These are phyloP conservation scores for Rafetus swinhoei DNA, from an alignment of 2,113 vertebrate species.

Conservation along the genomic window DNA sequence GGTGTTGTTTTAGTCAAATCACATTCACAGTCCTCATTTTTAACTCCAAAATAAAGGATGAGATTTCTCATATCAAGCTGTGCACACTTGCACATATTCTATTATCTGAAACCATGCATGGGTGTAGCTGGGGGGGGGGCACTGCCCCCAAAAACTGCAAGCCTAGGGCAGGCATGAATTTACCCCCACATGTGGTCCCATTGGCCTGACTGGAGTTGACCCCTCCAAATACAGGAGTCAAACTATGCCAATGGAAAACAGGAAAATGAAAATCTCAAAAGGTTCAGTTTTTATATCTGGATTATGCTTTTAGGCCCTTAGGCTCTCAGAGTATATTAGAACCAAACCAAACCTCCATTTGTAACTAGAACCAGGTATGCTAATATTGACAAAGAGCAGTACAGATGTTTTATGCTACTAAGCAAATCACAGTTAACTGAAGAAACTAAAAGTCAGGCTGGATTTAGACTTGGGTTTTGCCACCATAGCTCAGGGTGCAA, in stretches of 20 bases:
- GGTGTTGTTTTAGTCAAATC: not conserved
- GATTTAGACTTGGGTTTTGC: not conserved
- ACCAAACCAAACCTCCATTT: not conserved
- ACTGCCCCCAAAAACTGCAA: not conserved
- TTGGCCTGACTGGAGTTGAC: not conserved
- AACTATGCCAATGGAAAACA: not conserved
- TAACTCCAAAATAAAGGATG: not conserved
- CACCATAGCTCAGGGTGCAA: not conserved
- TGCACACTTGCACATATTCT: not conserved
- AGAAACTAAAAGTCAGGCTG: not conserved
- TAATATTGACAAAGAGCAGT: not conserved
- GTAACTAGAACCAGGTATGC: not conserved
- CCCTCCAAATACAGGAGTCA: not conserved
- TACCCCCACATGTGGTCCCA: not conserved
- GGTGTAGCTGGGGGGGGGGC: not conserved
- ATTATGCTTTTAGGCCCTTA: not conserved
- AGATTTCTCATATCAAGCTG: not conserved
- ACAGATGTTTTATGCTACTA: not conserved
- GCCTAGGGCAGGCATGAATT: not conserved
- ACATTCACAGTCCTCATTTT: slow-evolving; percentile 22
- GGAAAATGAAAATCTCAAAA: not conserved
- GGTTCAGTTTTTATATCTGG: not conserved
- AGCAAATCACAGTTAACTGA: not conserved
- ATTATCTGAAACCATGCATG: not conserved
- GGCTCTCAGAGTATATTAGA: not conserved